Evolutionary conservation across 2,888 invertebrate species (phyloP), one percentile per base, ranked within the genome.

Genomic region (Dendrolimus pini): DNA sequence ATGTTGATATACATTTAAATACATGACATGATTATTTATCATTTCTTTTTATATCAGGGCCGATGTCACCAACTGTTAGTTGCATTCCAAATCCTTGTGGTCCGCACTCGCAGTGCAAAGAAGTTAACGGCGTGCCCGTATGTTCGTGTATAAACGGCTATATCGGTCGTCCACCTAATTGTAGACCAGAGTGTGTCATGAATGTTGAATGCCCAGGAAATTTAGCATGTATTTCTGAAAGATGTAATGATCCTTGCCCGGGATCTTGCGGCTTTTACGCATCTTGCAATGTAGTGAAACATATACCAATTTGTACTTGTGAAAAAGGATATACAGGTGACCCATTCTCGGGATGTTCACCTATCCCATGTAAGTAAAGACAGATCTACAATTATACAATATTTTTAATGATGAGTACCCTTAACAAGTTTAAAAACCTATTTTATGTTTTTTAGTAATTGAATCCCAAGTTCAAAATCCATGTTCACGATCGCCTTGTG

Each of bases 401-500:
- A 18, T 57, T 6, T 56, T 47, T 56, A 13, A 47, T 55, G 55
- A 9, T 7, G 3, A 14, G 8, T 53, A 8, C 9, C 9, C 9
- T 9, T 47, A 55, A 55, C 18, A 30, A 52, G 18, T 56, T 56
- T 59, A 14, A 41, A 18, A 47, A 47, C 13, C 9, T 52, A 57
- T 65, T 63, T 62, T 58, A 62, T 64, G 14, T 56, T 41, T 85
- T 87, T 65, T 89, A 92, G 91, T 89, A 70, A 91, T 92, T 67
- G 91, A 92, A 78, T 91, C 92, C 62, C 85, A 85, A 74, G 63
- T 80, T 18, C 78, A 68, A 69, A 89, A 79, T 63, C 96, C 96
- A 65, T 97, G 97, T 80, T 92, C 95, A 76, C 95, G 95, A 65
- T 95, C 96, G 58, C 97, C 97, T 54, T 97, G 97, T 82, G 97